These are phyloP conservation scores for Leptinotarsa tumamoca DNA, from an alignment of 2,888 invertebrate genomes.

Conservation along the genomic window DNA sequence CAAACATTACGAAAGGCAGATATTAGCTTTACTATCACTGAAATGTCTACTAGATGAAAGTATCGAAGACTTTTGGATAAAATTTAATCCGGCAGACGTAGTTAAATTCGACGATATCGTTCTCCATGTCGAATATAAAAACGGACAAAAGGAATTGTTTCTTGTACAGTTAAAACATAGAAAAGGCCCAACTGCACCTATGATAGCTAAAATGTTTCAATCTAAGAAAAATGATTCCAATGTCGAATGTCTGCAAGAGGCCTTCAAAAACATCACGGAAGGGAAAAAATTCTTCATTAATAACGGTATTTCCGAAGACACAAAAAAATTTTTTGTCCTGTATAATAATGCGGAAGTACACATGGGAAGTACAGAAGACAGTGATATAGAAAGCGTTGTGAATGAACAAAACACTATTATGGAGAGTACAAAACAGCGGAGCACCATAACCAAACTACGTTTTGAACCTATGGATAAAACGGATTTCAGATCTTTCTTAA, in stretches of 20 bases:
- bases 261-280: constrained; percentile 8
- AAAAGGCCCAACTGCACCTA: background rate
- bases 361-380: background rate
- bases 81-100: constrained; percentile 19
- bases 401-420: background rate
- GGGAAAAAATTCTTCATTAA: background rate
- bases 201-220: constrained; percentile 25
- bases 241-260: constrained; percentile 23
- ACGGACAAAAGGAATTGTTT: constrained; percentile 19
- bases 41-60: constrained; percentile 33
- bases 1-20: constrained; percentile 32
- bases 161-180: constrained; percentile 31
- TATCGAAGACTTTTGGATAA: constrained; percentile 34
- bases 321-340: constrained; percentile 21
- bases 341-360: background rate
- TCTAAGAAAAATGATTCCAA: constrained; percentile 7
- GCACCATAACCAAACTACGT: constrained; percentile 9
- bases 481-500: constrained; percentile 20
- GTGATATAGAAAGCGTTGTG: background rate
- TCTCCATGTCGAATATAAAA: constrained; percentile 24
- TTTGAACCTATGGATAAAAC: background rate
- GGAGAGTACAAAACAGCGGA: background rate
- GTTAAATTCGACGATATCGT: constrained; percentile 33
- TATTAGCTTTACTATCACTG: constrained; percentile 26
- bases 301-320: background rate